Base-by-base conservation (phyloP, 2,113 vertebrate species). In the Ceratotherium simum region DNA sequence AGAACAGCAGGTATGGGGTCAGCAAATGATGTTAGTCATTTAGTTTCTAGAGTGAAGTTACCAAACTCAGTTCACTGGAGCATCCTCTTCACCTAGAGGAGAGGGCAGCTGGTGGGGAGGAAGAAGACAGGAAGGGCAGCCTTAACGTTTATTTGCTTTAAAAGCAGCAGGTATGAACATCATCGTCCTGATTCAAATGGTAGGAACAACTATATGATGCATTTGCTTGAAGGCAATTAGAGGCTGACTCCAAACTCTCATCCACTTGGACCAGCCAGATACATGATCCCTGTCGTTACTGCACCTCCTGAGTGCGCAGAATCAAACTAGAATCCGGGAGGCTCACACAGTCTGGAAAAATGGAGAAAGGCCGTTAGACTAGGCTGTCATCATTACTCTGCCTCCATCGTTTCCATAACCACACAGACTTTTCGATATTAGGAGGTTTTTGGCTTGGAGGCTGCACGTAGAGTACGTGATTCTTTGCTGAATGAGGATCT, bases 331-430 rank as follows among this genome's bases (percentile, higher is more conserved):
- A 85, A 20, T 56, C 58, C 46, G 33, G 51, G 36, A 93, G 18
- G 1, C 5, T 36, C 18, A 12, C 0, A 0, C 0, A 17, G 18
- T 79, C 39, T 69, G 27, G 8, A 54, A 48, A 94, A 75, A 29
- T n/a, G 36, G 10, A 78, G 6, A 81, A 58, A 33, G 0, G 2
- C 4, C 6, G 82, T 25, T 70, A 46, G 11, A 80, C 18, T 56
- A 67, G 64, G 29, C 23, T 6, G 0, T 14, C 2, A 3, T 1
- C 2, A 1, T 27, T n/a, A 5, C 5, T 27, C 7, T 95, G 23
- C 7, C 48, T 58, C 18, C 33, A 33, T 33, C 8, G 5, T 18
- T 21, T 58, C 48, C 12, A 36, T 42, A 2, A 60, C 1, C 1
- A 9, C 21, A 39, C 48, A 39, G 8, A 39, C 9, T 51, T 51